Base-by-base conservation (phyloP, 2,888 invertebrate species). In the Polietes domitor region DNA sequence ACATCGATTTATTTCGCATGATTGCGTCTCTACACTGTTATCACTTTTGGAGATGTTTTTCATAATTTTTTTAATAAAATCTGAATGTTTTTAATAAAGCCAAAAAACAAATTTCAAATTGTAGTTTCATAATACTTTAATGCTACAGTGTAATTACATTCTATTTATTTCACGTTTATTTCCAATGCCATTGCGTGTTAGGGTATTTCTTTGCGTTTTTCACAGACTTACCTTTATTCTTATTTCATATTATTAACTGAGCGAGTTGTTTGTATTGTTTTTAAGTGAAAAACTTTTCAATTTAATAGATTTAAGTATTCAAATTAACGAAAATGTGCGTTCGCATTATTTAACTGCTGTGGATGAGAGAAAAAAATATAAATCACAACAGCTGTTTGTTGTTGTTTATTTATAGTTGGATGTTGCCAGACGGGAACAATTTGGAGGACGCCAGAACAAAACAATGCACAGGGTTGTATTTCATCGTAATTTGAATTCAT, bases 241-340 rank as follows among this genome's bases (percentile, higher is more conserved):
- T 58, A 61, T 72, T 12, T 72, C 68, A 76, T 84, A 76, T 1
- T 73, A 78, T 43, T 71, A 21, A 72, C 71, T 68, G 21, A 41
- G 43, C 10, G 41, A 41, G 41, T 68, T 68, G 15, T 68, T 15
- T 5, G 17, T 24, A 15, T 41, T 21, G 43, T 15, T 43, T 43
- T 68, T 68, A 17, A 7, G 15, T 43, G 41, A 15, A 24, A 43
- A 24, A 21, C 21, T 15, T 12, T 43, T n/a, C 15, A 24, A 4
- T 43, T 24, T 68, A n/a, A 68, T 68, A 43, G 17, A 15, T 21
- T 21, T 21, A 68, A 24, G 28, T 32, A 63, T 68, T 68, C 68
- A 68, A 68, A 68, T 68, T 68, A 68, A 68, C 68, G 68, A 68
- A 43, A 68, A 43, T 68, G 68, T 68, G 68, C 68, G 68, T 41